Conservation (phyloP, 2,888 invertebrate species). For the Lepidonotus clava region DNA sequence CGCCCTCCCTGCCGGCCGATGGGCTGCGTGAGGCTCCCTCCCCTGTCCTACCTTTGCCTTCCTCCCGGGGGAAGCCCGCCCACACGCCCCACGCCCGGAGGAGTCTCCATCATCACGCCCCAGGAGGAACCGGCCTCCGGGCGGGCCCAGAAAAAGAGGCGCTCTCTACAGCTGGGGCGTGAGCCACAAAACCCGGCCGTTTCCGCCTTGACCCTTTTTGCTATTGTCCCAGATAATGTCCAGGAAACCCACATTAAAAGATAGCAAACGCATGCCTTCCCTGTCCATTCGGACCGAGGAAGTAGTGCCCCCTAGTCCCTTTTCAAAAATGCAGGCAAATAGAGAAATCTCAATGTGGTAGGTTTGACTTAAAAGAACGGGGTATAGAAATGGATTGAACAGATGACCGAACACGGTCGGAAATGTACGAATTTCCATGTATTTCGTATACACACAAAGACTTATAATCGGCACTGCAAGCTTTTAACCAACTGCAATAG, state of each 20-base stretch:
- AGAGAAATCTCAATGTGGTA: no score
- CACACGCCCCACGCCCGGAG: neutral
- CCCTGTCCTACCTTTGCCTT: neutral
- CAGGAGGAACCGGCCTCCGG: neutral
- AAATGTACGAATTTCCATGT: no score
- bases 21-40: no score
- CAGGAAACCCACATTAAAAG: slow-evolving; percentile 17
- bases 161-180: slow-evolving; percentile 3
- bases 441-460: no score
- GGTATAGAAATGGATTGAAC: no score
- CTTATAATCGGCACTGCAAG: no score
- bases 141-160: neutral
- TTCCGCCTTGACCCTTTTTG: neutral
- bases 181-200: neutral
- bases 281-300: no score
- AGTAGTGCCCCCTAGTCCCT: neutral
- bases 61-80: neutral
- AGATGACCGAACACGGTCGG: no score
- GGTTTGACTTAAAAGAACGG: no score
- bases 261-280: neutral
- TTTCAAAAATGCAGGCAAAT: no score
- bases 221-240: neutral
- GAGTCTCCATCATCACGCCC: neutral
- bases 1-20: neutral
- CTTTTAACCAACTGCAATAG: no score